Evolutionary conservation across 2,797 vertebrate genomes (phyloP).

Genomic region (Mergus octosetaceus): DNA sequence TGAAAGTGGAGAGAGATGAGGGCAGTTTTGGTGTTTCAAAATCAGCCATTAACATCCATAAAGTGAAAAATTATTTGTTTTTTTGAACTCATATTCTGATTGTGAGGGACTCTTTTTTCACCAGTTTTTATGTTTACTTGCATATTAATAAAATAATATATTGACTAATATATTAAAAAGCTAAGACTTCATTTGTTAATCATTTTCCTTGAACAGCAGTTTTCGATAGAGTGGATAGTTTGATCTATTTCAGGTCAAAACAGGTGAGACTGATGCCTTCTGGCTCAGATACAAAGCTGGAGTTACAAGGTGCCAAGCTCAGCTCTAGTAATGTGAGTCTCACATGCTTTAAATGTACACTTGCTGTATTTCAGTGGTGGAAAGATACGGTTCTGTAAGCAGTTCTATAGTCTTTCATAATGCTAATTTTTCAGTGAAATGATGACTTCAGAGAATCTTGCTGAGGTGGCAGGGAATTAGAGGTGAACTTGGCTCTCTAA

Average conservation of each 20-base stretch:
- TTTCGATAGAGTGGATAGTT: neutral
- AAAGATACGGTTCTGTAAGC: neutral
- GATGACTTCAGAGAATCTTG: neutral
- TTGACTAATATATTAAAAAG: neutral
- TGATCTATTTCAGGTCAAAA: neutral
- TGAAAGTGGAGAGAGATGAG: neutral
- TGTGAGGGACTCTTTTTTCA: neutral
- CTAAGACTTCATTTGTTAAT: neutral
- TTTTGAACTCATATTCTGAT: neutral
- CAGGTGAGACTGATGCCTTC: neutral
- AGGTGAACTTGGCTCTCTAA: neutral
- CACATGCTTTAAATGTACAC: too few species aligned
- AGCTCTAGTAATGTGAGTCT: too few species aligned
- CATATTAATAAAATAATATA: neutral
- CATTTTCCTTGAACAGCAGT: neutral
- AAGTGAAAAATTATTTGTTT: neutral
- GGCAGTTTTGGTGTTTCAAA: neutral
- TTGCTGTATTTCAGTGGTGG: neutral
- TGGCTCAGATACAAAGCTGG: too few species aligned
- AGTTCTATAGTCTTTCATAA: neutral
- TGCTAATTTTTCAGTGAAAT: neutral
- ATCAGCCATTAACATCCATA: neutral
- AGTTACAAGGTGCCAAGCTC: too few species aligned
- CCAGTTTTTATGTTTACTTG: neutral
- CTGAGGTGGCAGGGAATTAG: neutral